Conservation (phyloP, 2,888 invertebrate genomes). For the Caenorhabditis becei region DNA sequence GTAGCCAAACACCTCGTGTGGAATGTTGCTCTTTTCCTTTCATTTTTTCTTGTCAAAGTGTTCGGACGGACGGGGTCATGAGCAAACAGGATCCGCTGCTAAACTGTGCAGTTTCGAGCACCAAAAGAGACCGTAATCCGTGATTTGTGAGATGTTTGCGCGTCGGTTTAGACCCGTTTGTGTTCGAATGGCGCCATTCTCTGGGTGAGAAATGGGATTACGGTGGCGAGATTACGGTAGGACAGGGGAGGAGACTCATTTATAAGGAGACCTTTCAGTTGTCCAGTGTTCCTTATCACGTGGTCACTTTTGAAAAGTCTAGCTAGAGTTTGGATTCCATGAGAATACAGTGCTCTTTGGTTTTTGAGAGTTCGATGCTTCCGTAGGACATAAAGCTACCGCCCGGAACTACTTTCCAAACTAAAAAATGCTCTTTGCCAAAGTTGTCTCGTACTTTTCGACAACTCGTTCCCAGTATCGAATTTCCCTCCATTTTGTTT, state of each 20-base stretch:
- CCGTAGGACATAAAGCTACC: too few species aligned
- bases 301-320: too few species aligned
- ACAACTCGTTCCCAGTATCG: neutral
- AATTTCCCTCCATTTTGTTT: slow-evolving; percentile 15
- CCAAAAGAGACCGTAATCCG: slow-evolving; percentile 31
- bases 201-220: slow-evolving; percentile 15
- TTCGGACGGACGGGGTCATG: slow-evolving; percentile 43
- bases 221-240: slow-evolving; percentile 21
- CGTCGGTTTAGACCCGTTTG: slow-evolving; percentile 43
- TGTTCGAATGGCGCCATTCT: slow-evolving; percentile 44
- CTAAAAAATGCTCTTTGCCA: too few species aligned
- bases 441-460: too few species aligned
- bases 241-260: neutral
- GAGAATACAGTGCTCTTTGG: too few species aligned
- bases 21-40: slow-evolving; percentile 39
- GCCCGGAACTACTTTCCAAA: too few species aligned
- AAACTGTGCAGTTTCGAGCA: slow-evolving; percentile 48
- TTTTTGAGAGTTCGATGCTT: too few species aligned
- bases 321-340: too few species aligned
- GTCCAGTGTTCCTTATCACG: neutral
- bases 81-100: slow-evolving; percentile 40
- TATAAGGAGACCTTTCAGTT: too few species aligned
- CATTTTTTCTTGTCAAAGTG: slow-evolving; percentile 44
- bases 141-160: slow-evolving; percentile 52
- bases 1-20: slow-evolving; percentile 50